Evolutionary conservation across 2,888 invertebrate genomes (phyloP), one percentile per base, ranked within the genome.

Genomic region (Stenoptilia bipunctidactyla): DNA sequence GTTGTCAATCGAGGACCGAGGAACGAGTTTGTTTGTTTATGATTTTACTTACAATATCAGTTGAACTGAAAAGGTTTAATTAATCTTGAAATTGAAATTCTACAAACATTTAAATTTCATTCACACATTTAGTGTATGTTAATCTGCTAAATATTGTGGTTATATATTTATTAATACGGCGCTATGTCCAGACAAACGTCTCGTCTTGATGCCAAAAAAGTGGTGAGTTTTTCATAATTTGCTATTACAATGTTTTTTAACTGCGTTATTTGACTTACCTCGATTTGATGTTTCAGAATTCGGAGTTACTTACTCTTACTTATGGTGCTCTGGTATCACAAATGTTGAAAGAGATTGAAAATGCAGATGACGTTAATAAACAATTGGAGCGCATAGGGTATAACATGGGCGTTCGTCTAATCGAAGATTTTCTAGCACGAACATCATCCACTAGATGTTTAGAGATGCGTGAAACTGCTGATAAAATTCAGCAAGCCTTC

Each of bases 311-410:
- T 53, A 97, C 97, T 4, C 87, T 99, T 37, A 99, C 99, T 0
- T 99, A 99, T 77, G 99, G 99, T 34, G 95, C 98, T 2, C 82
- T 99, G 45, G 98, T 99, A 0, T 93, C 97, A 1, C 98, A 99
- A 84, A 90, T 99, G 85, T 79, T 99, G 13, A 95, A 96, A 70
- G 99, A 99, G 68, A 92, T 93, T 56, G 98, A 99, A 66, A 96
- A 94, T 73, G 91, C 95, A 3, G 98, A 98, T 30, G 98, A 98
- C 82, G 98, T 99, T 0, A 99, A 98, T 68, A 96, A 97, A 61
- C 98, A 99, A 61, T 76, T 98, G 44, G 97, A 97, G 60, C 84
- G 95, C 61, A 92, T 96, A 77, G 99, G 99, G 2, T 99, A 98
- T 68, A 99, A 98, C 65, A 99, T 99, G 89, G 99, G 99, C 9